phyloP scores from a whole-genome alignment of 1,140 invertebrate species.

The Nephotettix cincticeps region DNA sequence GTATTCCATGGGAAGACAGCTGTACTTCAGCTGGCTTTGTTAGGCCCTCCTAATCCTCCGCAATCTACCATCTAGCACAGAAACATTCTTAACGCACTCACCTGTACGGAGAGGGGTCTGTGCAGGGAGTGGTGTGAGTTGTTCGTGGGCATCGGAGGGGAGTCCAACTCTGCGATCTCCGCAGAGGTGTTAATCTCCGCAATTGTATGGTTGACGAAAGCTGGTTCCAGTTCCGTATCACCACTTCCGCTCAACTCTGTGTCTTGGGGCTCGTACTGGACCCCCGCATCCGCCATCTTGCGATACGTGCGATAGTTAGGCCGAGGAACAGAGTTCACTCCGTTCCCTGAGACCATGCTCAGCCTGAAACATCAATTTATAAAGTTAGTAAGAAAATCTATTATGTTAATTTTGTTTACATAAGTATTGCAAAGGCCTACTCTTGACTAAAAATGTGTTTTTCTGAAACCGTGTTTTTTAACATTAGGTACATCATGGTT shows the following conservation, averaged over 20 bases:
- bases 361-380: not conserved
- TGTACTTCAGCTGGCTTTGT: too few species aligned
- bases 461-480: too few species aligned
- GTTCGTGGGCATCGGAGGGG: too few species aligned
- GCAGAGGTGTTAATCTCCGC: conserved; percentile 6
- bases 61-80: too few species aligned
- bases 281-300: conserved; percentile 3
- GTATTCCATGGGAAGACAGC: too few species aligned
- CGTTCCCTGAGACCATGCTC: conserved; percentile 16
- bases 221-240: not conserved
- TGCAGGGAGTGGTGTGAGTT: not conserved
- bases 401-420: too few species aligned
- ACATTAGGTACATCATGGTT: too few species aligned
- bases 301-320: not conserved
- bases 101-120: not conserved
- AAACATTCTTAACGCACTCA: too few species aligned
- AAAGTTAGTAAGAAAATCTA: too few species aligned
- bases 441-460: too few species aligned
- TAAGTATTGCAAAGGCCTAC: too few species aligned
- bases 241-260: not conserved
- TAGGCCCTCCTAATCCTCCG: too few species aligned
- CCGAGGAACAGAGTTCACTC: not conserved
- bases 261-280: not conserved
- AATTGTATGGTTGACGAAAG: not conserved
- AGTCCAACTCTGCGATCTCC: not conserved